Base-by-base conservation (phyloP, 2,113 vertebrate species). In the Vombatus ursinus region DNA sequence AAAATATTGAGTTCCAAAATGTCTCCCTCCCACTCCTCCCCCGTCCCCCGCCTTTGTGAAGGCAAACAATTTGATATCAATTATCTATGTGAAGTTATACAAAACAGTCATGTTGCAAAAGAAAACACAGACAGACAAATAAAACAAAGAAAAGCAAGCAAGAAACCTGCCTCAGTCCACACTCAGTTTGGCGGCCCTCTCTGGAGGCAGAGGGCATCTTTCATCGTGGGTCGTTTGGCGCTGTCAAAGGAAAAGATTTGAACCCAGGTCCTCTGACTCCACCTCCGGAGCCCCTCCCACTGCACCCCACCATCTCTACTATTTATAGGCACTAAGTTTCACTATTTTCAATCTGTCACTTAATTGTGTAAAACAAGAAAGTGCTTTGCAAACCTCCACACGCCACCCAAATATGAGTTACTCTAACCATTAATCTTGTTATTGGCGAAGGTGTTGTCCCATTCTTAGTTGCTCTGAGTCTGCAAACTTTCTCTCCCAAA, bases 181-280 rank as follows among this genome's bases (percentile, higher is more conserved):
- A 19, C 6, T 22, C 37, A 77, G 37, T 2, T 7, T 0, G 14
- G 0, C 0, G 0, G 37, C n/a, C 22, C 37, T n/a, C 16, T 77
- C 37, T 44, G 37, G 68, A 68, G 37, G 16, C 0, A 1, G 16
- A 44, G 6, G 44, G n/a, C 7, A 22, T 44, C 37, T 77, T 77
- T 44, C 37, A 22, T 11, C 16, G 2, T n/a, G 37, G 31, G 68
- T 77, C 68, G 16, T 44, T n/a, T 22, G 37, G 14, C 16, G 44
- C 1, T 22, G 19, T 77, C 68, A 77, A 44, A 44, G 37, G 37
- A 77, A 77, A 7, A 77, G 68, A 77, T 44, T 44, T 77, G 68
- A 77, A 77, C 5, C 1, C 68, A 44, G 16, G 14, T 8, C 68
- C 14, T 77, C 68, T 77, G 37, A 19, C 31, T 19, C 31, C 14